Base-by-base conservation (phyloP, 1,140 invertebrate species). In the Hyphantria cunea region DNA sequence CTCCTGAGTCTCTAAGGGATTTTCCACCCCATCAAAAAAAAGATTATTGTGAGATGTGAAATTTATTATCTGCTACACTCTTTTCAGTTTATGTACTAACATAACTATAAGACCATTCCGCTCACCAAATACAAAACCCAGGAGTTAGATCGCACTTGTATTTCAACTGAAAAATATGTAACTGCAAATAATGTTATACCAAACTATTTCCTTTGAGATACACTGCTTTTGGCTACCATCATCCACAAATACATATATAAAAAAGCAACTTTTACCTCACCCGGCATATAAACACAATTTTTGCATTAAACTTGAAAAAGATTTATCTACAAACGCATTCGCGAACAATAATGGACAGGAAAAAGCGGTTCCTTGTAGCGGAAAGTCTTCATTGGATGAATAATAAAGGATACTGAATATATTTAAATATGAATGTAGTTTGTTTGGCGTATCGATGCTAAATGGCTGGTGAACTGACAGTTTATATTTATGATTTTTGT, bases 221-320 rank as follows among this genome's bases (percentile, higher is more conserved):
- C n/a, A n/a, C n/a, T n/a, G n/a, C n/a, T n/a, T n/a, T n/a, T n/a
- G n/a, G n/a, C n/a, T n/a, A n/a, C n/a, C n/a, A n/a, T n/a, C n/a
- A n/a, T n/a, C 34, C 8, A 8, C 34, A 37, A 39, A 54, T 14
- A 54, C 17, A 25, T 45, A 13, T 25, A 58, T 58, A 42, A 49
- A 17, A 17, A 25, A 49, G 8, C 41, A 58, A 65, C 54, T 52
- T 45, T 32, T 37, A 37, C 12, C 47, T 52, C 7, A 15, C 34
- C 7, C 31, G 32, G 39, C 49, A 37, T 50, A 53, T 64, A 66
- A 65, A 68, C 67, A 70, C 53, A 62, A 65, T 65, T 70, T 73
- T 65, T 66, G 51, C 67, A 73, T 73, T 67, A 65, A 70, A 73
- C 56, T 70, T 67, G 55, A 51, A 66, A 70, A 62, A 72, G 60